phyloP scores from a whole-genome alignment of 1,140 invertebrate genomes.

The Mizuhopecten yessoensis region DNA sequence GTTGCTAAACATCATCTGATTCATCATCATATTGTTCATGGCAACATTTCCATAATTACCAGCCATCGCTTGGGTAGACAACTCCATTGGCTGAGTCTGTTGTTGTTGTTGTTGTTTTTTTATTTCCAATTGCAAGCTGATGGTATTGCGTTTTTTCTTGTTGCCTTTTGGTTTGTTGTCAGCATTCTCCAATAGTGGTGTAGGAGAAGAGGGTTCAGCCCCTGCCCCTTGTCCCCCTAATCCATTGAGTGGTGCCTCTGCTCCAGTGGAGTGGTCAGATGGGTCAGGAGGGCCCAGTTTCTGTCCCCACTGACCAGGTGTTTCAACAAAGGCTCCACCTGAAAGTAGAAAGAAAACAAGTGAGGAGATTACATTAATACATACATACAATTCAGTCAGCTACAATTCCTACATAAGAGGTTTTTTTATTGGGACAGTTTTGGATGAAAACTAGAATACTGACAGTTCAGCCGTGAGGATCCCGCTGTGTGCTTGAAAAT shows the following conservation, averaged over 20 bases:
- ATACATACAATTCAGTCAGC: too few species aligned
- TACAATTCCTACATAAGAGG: too few species aligned
- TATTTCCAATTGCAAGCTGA: slow-evolving; percentile 72
- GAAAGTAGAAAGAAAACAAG: slow-evolving; percentile 49
- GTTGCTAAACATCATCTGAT: slow-evolving; percentile 58
- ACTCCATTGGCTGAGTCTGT: slow-evolving; percentile 50
- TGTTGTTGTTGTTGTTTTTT: slow-evolving; percentile 65
- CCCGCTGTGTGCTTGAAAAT: too few species aligned
- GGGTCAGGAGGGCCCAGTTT: slow-evolving; percentile 45
- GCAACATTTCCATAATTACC: slow-evolving; percentile 61
- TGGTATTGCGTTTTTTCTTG: slow-evolving; percentile 70
- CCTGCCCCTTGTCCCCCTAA: not conserved
- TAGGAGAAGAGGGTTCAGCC: slow-evolving; percentile 28
- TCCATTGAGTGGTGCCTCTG: slow-evolving; percentile 41
- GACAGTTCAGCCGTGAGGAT: too few species aligned
- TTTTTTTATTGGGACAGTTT: too few species aligned
- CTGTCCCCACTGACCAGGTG: slow-evolving; percentile 50
- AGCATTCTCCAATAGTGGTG: slow-evolving; percentile 49
- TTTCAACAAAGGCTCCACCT: slow-evolving; percentile 56
- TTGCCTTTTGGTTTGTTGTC: slow-evolving; percentile 65
- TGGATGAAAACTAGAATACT: too few species aligned
- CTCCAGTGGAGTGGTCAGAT: slow-evolving; percentile 44
- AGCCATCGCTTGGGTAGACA: slow-evolving; percentile 62
- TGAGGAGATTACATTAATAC: too few species aligned
- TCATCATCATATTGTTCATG: slow-evolving; percentile 65